phyloP scores from a whole-genome alignment of 2,113 vertebrate species.

The Sylvietta virens region DNA sequence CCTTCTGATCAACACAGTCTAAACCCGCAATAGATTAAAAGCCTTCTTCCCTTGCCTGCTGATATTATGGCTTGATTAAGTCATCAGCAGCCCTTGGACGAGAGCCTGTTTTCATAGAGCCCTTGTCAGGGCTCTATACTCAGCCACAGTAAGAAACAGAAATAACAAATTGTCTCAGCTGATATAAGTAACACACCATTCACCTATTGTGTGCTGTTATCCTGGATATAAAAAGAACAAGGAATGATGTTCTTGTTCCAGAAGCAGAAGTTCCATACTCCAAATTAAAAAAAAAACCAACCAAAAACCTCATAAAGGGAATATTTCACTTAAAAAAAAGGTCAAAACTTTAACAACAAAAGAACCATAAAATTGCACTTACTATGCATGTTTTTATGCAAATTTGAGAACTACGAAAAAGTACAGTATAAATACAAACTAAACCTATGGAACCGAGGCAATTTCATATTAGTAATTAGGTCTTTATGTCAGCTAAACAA shows the following conservation, averaged over 20 bases:
- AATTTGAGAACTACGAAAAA: neutral
- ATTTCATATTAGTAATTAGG: neutral
- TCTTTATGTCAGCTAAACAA: neutral
- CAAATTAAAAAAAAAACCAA: neutral
- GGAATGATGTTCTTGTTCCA: too few species aligned
- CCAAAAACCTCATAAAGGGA: neutral
- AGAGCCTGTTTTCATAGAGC: neutral
- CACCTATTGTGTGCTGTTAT: neutral
- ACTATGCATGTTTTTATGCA: neutral
- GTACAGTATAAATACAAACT: neutral
- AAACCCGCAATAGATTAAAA: neutral
- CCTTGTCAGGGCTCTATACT: neutral
- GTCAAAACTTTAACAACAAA: neutral
- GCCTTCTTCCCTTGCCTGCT: neutral
- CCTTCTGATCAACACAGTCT: neutral
- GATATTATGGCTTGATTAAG: constrained; percentile 6
- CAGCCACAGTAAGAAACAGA: neutral
- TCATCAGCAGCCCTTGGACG: neutral
- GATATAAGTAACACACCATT: neutral
- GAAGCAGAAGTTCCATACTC: too few species aligned
- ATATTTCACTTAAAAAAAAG: neutral
- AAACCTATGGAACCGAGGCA: neutral
- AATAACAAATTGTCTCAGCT: neutral
- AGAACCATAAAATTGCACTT: neutral
- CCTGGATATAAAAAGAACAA: neutral